Evolutionary conservation across 1,140 invertebrate species (phyloP).

Genomic region (Potamilus streckersoni): DNA sequence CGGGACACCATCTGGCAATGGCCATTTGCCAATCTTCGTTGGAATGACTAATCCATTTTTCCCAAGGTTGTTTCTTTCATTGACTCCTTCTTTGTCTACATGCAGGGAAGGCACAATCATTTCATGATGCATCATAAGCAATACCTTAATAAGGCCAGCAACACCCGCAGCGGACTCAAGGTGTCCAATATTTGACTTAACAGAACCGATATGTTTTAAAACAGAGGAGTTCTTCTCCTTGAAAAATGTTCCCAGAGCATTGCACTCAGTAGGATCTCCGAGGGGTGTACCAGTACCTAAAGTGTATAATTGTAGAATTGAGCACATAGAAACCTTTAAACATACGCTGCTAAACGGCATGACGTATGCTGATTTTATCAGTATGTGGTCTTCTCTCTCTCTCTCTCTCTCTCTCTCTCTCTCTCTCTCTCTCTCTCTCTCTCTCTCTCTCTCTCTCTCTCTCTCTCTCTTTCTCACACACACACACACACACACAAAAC

Average conservation of each 20-base stretch:
- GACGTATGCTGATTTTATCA: too few species aligned
- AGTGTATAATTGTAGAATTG: neutral
- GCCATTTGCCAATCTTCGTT: constrained; percentile 20
- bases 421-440: too few species aligned
- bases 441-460: too few species aligned
- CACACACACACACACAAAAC: too few species aligned
- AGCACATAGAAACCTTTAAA: too few species aligned
- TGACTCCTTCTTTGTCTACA: constrained; percentile 43
- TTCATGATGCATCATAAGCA: constrained; percentile 55
- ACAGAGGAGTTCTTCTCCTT: neutral
- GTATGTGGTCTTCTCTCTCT: too few species aligned
- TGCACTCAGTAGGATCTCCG: constrained; percentile 94
- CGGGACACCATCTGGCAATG: constrained; percentile 59
- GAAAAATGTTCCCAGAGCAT: constrained; percentile 23
- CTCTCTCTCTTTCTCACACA: too few species aligned
- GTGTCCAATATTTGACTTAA: constrained; percentile 59
- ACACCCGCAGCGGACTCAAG: constrained; percentile 91
- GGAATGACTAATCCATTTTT: constrained; percentile 40
- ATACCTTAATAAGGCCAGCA: constrained; percentile 84
- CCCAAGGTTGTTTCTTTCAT: constrained; percentile 11
- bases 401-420: too few species aligned
- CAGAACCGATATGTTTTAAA: constrained; percentile 46
- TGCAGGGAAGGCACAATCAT: constrained; percentile 43
- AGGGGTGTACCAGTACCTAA: constrained; percentile 86
- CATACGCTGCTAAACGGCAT: too few species aligned